Conservation (phyloP, 2,113 vertebrate species). For the Azemiops feae region DNA sequence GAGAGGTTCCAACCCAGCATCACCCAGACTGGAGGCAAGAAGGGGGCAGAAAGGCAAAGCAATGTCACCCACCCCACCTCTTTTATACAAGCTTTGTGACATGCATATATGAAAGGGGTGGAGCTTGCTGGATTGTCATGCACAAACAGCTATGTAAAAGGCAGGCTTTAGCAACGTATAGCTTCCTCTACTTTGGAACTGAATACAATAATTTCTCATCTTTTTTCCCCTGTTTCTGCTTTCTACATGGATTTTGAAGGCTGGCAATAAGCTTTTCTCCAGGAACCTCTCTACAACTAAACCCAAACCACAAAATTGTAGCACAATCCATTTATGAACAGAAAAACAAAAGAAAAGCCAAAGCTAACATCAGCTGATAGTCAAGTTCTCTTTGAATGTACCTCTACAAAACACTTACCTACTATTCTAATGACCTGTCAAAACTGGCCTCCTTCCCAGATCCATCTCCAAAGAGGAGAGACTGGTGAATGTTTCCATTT, state of each 20-base stretch:
- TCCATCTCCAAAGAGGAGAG: neutral
- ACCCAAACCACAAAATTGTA: conserved; percentile 33
- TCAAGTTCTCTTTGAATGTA: neutral
- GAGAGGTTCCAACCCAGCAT: conserved; percentile 54
- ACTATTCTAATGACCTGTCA: neutral
- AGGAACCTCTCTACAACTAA: conserved; percentile 59
- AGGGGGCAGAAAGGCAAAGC: neutral
- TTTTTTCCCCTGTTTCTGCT: conserved; percentile 67
- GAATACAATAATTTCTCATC: conserved; percentile 64
- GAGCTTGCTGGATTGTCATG: neutral
- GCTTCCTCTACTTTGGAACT: conserved; percentile 55
- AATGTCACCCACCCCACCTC: neutral
- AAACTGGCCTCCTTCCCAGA: neutral
- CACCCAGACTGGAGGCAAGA: neutral
- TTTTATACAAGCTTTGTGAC: neutral
- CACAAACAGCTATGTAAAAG: conserved; percentile 60
- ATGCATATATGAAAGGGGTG: neutral
- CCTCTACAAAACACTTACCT: neutral
- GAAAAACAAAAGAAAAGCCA: neutral
- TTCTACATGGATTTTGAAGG: conserved; percentile 72
- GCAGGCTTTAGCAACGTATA: conserved; percentile 54
- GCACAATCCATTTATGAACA: neutral
- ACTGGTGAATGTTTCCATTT: neutral
- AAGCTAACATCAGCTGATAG: neutral
- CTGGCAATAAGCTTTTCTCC: conserved; percentile 69